Evolutionary conservation across 2,888 invertebrate species (phyloP).

Genomic region (Campopleginae sp.): DNA sequence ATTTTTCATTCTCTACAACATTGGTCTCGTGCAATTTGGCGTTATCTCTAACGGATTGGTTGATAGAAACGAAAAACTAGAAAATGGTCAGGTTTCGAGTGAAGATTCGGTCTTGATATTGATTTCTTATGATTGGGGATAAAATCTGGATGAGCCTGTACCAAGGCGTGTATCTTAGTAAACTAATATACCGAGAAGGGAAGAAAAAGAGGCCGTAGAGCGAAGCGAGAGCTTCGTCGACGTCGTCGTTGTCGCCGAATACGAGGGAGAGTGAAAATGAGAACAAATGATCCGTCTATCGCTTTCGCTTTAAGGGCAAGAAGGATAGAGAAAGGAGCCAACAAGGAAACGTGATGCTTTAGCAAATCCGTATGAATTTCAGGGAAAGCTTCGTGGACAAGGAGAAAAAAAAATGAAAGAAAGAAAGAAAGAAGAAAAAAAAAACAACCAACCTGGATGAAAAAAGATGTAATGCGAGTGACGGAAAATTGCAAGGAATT

Average conservation of each 20-base stretch:
- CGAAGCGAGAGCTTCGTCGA: constrained; percentile 30
- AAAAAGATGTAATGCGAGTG: background rate
- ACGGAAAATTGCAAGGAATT: constrained; percentile 39
- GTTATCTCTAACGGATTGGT: too few relatives aligned
- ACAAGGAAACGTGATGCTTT: constrained; percentile 49
- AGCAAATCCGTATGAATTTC: constrained; percentile 52
- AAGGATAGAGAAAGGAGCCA: background rate
- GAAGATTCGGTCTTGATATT: background rate
- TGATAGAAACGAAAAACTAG: too few relatives aligned
- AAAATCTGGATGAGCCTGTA: background rate
- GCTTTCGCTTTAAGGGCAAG: constrained; percentile 28
- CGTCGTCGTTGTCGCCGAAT: constrained; percentile 55
- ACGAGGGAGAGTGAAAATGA: constrained; percentile 54
- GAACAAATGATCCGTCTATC: constrained; percentile 58
- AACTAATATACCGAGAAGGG: constrained; percentile 3
- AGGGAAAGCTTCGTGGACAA: constrained; percentile 7
- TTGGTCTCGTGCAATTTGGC: background rate
- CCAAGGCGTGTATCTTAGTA: constrained; percentile 16
- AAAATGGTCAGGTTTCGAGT: too few relatives aligned
- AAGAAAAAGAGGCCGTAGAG: constrained; percentile 30
- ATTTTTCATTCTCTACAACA: background rate
- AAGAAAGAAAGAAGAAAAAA: too few relatives aligned
- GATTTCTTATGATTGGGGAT: background rate
- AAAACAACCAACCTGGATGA: background rate
- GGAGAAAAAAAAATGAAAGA: constrained; percentile 18